Conservation (phyloP, 2,113 vertebrate genomes). For the Setophaga kirtlandii region DNA sequence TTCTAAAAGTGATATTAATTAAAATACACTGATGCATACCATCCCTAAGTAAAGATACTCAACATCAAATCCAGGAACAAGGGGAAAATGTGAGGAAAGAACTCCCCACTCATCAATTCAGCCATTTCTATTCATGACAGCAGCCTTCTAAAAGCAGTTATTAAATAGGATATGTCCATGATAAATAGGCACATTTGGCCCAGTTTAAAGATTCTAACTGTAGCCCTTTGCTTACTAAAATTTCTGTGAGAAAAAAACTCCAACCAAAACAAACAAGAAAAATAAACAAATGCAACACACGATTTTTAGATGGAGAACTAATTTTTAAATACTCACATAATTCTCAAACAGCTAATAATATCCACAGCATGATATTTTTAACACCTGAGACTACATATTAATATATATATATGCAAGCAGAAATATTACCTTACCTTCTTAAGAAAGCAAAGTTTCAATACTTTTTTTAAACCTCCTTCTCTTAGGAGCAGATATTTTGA, state of each 20-base stretch:
- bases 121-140: neutral
- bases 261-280: neutral
- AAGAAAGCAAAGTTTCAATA: neutral
- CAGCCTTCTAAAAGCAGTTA: neutral
- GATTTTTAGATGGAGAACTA: neutral
- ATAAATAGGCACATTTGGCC: neutral
- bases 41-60: neutral
- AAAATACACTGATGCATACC: neutral
- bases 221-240: neutral
- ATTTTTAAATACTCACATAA: neutral
- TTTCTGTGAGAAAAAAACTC: neutral
- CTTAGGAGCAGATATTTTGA: neutral
- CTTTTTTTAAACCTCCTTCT: neutral
- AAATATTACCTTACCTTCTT: neutral
- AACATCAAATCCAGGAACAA: neutral
- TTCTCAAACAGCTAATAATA: neutral
- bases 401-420: neutral
- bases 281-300: neutral
- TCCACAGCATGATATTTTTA: neutral
- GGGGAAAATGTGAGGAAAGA: neutral
- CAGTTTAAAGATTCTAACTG: neutral
- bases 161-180: neutral
- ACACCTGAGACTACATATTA: neutral
- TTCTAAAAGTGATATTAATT: neutral
- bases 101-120: neutral